phyloP scores from a whole-genome alignment of 2,113 vertebrate species.

The Corythaixoides concolor region DNA sequence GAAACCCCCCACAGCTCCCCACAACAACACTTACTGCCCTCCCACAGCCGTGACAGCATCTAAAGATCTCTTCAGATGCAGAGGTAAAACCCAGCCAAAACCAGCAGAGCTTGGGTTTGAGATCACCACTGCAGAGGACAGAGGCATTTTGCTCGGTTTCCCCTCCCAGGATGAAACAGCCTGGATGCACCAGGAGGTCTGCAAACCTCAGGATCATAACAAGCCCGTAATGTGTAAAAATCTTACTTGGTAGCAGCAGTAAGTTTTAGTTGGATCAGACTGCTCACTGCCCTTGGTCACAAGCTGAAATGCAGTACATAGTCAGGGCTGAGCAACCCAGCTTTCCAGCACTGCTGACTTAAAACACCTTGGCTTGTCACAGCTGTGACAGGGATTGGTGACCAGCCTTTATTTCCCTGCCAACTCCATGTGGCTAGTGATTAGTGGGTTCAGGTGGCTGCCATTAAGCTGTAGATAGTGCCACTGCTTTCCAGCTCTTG shows the following conservation, averaged over 20 bases:
- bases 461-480: neutral
- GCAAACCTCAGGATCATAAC: neutral
- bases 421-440: neutral
- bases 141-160: fast-evolving
- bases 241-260: neutral
- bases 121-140: neutral
- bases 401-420: neutral
- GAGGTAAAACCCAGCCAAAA: neutral
- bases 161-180: neutral
- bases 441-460: neutral
- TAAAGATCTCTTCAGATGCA: neutral
- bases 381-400: neutral
- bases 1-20: fast-evolving
- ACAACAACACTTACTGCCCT: neutral
- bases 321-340: neutral
- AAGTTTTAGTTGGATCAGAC: neutral
- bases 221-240: neutral
- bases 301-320: neutral
- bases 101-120: neutral
- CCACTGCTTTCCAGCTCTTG: neutral
- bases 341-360: neutral
- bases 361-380: neutral
- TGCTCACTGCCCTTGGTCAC: neutral
- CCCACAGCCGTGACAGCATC: neutral
- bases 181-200: neutral